Base-by-base conservation (phyloP, 2,113 vertebrate species). In the Lathamus discolor region DNA sequence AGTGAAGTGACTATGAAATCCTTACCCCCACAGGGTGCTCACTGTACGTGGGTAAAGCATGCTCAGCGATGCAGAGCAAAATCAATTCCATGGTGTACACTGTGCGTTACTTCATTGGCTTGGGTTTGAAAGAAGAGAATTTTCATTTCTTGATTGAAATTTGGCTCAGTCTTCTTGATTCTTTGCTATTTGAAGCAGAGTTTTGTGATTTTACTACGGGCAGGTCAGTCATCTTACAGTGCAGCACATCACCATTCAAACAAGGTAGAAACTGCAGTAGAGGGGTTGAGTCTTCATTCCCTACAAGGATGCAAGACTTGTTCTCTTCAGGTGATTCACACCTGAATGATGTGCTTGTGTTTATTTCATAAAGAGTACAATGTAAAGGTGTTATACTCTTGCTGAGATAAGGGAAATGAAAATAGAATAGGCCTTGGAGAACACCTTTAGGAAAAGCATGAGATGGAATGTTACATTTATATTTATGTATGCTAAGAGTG, bases 31-130 rank as follows among this genome's bases (percentile, higher is more conserved):
- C n/a, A 43, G 31, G 33, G 57, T 7, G 7, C 44, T 69, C 8
- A 3, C 49, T 24, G 27, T 11, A 41, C 1, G 0, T 8, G 9
- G 16, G 7, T 59, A 5, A 59, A 51, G 37, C 4, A 11, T 52
- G 20, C 20, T 61, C 70, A 55, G 39, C 20, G 39, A 51, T 2
- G 1, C 17, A n/a, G 23, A 11, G 13, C n/a, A 67, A 24, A 37
- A 48, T 66, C n/a, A 31, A 2, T 73, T 69, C 59, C 1, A 0
- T 49, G 46, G 28, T 31, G 33, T 39, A 18, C 25, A 17, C 27
- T 55, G 3, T n/a, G 33, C 59, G 35, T 55, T 44, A 20, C 78
- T 55, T 82, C 48, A 20, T 24, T 81, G 77, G 24, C n/a, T 23
- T 78, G 43, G 6, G 16, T 25, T 44, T 82, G 74, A 88, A 88